Base-by-base conservation (phyloP, 1,140 invertebrate species). In the Cherax quadricarinatus region DNA sequence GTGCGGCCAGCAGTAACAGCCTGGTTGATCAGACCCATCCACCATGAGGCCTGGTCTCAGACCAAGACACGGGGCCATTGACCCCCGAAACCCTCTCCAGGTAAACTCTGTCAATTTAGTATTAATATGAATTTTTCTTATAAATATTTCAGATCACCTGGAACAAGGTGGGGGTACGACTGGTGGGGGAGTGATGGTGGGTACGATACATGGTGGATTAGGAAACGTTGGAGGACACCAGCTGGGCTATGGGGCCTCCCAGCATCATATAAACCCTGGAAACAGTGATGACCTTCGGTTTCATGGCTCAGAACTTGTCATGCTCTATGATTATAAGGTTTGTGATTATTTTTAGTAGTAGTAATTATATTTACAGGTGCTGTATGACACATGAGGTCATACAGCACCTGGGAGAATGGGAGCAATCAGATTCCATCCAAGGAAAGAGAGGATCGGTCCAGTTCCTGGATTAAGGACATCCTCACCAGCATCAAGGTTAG, bases 261-360 rank as follows among this genome's bases (percentile, higher is more conserved):
- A 94, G 88, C 91, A 91, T 49, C 94, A 95, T 49, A 49, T 95
- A 73, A 93, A 94, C 88, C 85, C 94, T 75, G 93, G 93, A 57
- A 89, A 93, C 88, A 94, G 93, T 80, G 94, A 94, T n/a, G 94
- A 94, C 86, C 94, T 94, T 30, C 95, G 97, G 24, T 97, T 97
- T 94, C 97, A 97, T 94, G 98, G 98, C 79, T 98, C 98, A 4
- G 98, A 99, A 95, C 96, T 99, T 94, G 98, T 99, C 80, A 98
- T 99, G 96, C 96, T 99, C 5, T 98, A 99, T 94, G 98, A 99
- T 96, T 99, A 98, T 95, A 98, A 98, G 96, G 96, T 97, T 95
- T 94, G 86, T 70, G 21, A 12, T 12, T 48, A 60, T 41, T 30
- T 78, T 41, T 66, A 73, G 30, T 41, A n/a, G n/a, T n/a, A n/a